Evolutionary conservation across 2,888 invertebrate species (phyloP), one percentile per base, ranked within the genome.

Genomic region (Nycteola revayana): DNA sequence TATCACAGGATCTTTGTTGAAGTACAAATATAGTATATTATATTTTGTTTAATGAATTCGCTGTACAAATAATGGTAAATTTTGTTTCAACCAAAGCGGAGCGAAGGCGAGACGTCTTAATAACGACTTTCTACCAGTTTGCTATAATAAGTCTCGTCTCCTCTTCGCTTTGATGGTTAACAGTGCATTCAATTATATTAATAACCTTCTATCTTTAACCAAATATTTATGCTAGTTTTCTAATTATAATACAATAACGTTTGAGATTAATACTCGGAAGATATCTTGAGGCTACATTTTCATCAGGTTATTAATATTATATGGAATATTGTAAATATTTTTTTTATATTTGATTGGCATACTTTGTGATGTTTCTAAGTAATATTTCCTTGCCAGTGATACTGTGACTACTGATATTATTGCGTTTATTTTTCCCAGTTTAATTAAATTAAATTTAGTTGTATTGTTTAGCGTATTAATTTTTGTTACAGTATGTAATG

Each of bases 361-460:
- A 41, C 26, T 42, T 33, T 48, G 49, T 57, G 43, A 44, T 50
- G 32, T 55, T 42, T 51, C 32, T 28, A 48, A 42, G 36, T 50
- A 49, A 37, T 56, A 47, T 51, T 61, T 55, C 67, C 74, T 75
- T 76, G 71, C 75, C 75, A 73, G 67, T 68, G 66, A 59, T 64
- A 60, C 60, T 73, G 68, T 71, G 65, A 72, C 56, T 57, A 58
- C 38, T 57, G 49, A 55, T 59, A 50, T 49, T 46, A 36, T 36
- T 34, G 53, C 44, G 10, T 32, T 39, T 35, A 9, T 44, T 26
- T 30, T 28, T 48, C 18, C 28, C 30, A 42, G 39, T 50, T 45
- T 66, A 52, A 55, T 59, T 49, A 14, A 14, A 14, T 3, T 48
- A 43, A 40, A 27, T 26, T 25, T 45, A 29, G 28, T 36, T 32